Conservation (phyloP, 1,140 invertebrate species). For the Theocolax elegans region DNA sequence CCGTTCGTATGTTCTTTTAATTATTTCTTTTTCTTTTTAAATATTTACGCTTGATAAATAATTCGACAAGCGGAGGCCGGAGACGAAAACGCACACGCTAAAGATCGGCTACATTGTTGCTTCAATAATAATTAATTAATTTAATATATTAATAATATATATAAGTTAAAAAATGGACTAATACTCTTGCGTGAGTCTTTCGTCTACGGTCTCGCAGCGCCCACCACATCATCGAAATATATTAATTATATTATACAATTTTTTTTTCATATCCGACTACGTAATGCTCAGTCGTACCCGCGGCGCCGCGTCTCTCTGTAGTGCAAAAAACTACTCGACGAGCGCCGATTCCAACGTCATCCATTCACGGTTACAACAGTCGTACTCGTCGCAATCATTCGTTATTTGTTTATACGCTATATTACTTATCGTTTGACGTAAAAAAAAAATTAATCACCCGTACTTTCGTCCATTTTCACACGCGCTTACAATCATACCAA, state of each 20-base stretch:
- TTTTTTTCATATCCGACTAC: slow-evolving; percentile 58
- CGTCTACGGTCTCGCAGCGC: slow-evolving; percentile 28
- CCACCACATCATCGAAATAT: slow-evolving; percentile 60
- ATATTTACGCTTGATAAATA: slow-evolving; percentile 67
- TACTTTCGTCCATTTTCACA: slow-evolving; percentile 22
- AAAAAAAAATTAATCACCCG: slow-evolving; percentile 33
- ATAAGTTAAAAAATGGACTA: not conserved
- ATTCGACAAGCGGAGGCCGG: slow-evolving; percentile 50
- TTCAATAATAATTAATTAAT: slow-evolving; percentile 21
- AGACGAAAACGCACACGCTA: slow-evolving; percentile 43
- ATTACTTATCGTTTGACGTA: slow-evolving; percentile 38
- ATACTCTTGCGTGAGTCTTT: slow-evolving; percentile 21
- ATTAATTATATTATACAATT: slow-evolving; percentile 68
- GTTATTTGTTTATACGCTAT: slow-evolving; percentile 11
- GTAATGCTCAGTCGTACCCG: slow-evolving; percentile 57
- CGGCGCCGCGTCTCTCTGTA: slow-evolving; percentile 49
- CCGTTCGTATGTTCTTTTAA: slow-evolving; percentile 30
- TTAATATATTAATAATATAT: not conserved
- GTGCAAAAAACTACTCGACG: slow-evolving; percentile 59
- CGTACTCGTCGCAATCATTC: slow-evolving; percentile 8
- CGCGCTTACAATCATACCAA: slow-evolving; percentile 14
- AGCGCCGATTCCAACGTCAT: slow-evolving; percentile 36
- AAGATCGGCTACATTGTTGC: slow-evolving; percentile 9
- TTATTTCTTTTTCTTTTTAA: too few species aligned
- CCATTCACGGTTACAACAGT: slow-evolving; percentile 32